Conservation (phyloP, 2,888 invertebrate species). For the Eudasyphora cyanicolor region DNA sequence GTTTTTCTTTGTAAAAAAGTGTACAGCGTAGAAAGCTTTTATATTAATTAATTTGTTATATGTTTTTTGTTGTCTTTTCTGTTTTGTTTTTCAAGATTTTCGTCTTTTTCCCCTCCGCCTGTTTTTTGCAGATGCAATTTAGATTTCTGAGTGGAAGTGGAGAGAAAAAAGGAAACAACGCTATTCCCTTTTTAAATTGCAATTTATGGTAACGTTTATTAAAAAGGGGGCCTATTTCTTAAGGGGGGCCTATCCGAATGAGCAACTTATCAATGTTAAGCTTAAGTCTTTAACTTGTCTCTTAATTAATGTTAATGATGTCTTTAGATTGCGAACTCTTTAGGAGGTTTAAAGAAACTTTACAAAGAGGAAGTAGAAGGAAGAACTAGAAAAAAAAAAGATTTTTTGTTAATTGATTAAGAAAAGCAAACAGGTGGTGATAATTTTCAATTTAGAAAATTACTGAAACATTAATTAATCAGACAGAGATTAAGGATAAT, state of each 20-base stretch:
- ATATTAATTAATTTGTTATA: constrained; percentile 64
- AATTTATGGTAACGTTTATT: constrained; percentile 59
- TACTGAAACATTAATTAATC: too few relatives aligned
- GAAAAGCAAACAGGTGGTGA: background rate
- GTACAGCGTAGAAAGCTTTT: constrained; percentile 57
- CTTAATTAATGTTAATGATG: constrained; percentile 36
- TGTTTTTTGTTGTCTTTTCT: background rate
- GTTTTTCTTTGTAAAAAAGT: constrained; percentile 21
- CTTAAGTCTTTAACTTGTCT: background rate
- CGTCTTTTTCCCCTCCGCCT: background rate
- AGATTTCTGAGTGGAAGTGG: background rate
- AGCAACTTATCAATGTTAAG: background rate
- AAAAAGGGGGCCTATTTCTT: background rate
- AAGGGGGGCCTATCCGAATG: background rate
- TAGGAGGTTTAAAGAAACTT: background rate
- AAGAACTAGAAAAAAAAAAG: background rate
- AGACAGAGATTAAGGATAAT: too few relatives aligned
- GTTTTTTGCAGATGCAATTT: background rate
- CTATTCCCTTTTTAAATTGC: constrained; percentile 55
- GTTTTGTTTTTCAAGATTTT: background rate
- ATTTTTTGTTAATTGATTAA: background rate
- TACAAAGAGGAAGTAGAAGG: background rate
- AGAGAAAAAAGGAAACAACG: background rate
- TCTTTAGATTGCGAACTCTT: constrained; percentile 34
- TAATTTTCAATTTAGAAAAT: background rate